These are phyloP conservation scores for Harpagoxenus sublaevis DNA, from an alignment of 2,888 invertebrate genomes.

Conservation along the genomic window DNA sequence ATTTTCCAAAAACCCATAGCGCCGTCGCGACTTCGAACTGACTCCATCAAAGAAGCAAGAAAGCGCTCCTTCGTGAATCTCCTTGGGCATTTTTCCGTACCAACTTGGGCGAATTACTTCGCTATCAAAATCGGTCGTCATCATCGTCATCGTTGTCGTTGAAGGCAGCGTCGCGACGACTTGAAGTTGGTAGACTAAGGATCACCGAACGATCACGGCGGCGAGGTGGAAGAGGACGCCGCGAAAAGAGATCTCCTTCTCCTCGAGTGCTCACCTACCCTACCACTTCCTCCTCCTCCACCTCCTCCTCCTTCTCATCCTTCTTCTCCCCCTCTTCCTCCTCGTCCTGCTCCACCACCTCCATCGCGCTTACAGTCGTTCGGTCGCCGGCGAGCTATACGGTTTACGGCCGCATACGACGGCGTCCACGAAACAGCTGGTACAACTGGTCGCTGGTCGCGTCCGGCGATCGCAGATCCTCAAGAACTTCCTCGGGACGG, in stretches of 20 bases:
- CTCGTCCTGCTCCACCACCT: slow-evolving; percentile 70
- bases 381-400: slow-evolving; percentile 77
- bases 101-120: not conserved
- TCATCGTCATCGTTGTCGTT: slow-evolving; percentile 5
- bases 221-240: slow-evolving; percentile 72
- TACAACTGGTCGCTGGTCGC: slow-evolving; percentile 65
- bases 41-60: not conserved
- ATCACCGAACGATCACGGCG: not conserved
- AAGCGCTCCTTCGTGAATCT: not conserved
- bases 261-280: slow-evolving; percentile 47
- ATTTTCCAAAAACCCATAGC: not conserved
- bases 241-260: slow-evolving; percentile 68
- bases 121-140: not conserved
- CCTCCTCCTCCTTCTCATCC: slow-evolving; percentile 67
- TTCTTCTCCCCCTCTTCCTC: slow-evolving; percentile 62
- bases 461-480: slow-evolving; percentile 45
- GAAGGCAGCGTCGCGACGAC: slow-evolving; percentile 4
- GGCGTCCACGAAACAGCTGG: slow-evolving; percentile 75
- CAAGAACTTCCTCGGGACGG: slow-evolving; percentile 9
- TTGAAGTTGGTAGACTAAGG: slow-evolving; percentile 31
- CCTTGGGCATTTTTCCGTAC: not conserved
- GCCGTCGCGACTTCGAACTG: not conserved
- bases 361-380: slow-evolving; percentile 76
- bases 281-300: slow-evolving; percentile 59
- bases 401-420: slow-evolving; percentile 75